Evolutionary conservation across 2,888 invertebrate species (phyloP), one percentile per base, ranked within the genome.

Genomic region (Tortricodes alternella): DNA sequence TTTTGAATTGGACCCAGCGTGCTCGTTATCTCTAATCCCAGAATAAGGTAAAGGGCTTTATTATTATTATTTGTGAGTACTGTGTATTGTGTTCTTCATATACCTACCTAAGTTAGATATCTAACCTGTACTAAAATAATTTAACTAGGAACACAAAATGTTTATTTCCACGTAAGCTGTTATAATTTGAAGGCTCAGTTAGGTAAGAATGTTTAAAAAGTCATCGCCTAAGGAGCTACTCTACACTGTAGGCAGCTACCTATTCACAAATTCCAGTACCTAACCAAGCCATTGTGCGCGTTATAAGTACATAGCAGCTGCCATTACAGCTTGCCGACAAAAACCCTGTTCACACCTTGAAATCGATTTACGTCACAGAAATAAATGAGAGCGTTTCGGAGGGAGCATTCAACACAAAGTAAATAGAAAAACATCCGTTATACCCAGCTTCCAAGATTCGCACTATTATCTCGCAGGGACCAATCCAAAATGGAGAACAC

Each of bases 381-480:
- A 80, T 83, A 80, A 83, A 85, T 83, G 84, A 81, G 79, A 83
- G 75, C 77, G 71, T 84, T 82, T 73, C 75, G 80, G 80, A 74
- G 76, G 72, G 78, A 73, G 73, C 65, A 76, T 70, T 66, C 70
- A 63, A 66, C 66, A 74, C 73, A 72, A 70, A 73, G 79, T 83
- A 86, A 85, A 85, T 83, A 86, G 83, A 83, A 83, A 82, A 83
- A 74, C 74, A 73, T 74, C 75, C 74, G 68, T 65, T 59, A 70
- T 75, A 80, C 76, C 81, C 89, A 89, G 89, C 89, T 88, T 89
- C 90, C 84, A 77, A 85, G 82, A 86, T 89, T 87, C 85, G 89
- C 88, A 85, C 80, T 83, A 84, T 86, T 85, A 88, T 89, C 89
- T 89, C 82, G 66, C 61, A 50, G 50, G 72, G 63, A 66, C 90